phyloP scores from a whole-genome alignment of 2,113 vertebrate species.

The Myrmophylax atrothorax region DNA sequence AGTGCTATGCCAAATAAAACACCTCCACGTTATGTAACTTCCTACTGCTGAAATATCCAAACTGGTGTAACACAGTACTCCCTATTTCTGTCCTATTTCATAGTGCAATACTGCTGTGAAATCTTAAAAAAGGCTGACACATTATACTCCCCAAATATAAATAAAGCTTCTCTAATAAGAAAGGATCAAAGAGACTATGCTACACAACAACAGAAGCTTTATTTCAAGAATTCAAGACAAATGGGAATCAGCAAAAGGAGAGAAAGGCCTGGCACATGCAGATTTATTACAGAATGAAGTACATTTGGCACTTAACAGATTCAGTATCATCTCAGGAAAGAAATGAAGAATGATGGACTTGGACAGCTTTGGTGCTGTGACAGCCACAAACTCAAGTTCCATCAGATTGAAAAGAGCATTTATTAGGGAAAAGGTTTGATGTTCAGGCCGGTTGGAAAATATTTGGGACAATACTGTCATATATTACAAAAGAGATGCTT shows the following conservation, averaged over 20 bases:
- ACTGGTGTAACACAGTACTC: background rate
- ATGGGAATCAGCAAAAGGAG: background rate
- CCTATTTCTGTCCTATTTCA: background rate
- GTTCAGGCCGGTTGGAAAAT: background rate
- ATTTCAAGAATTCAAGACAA: background rate
- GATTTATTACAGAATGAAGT: background rate
- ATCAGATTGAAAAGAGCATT: background rate
- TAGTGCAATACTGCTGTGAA: background rate
- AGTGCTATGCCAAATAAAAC: background rate
- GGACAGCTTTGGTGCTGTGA: background rate
- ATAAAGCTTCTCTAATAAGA: background rate
- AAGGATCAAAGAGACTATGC: background rate
- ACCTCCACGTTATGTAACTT: background rate
- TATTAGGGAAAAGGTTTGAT: background rate
- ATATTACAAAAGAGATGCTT: background rate
- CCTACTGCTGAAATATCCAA: background rate
- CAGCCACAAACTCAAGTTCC: background rate
- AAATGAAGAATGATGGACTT: background rate
- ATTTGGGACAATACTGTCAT: background rate
- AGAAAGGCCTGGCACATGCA: background rate
- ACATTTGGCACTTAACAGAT: background rate
- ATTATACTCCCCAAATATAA: background rate
- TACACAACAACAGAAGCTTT: background rate
- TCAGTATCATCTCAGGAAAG: background rate
- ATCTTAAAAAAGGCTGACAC: background rate